phyloP scores from a whole-genome alignment of 1,140 invertebrate genomes.

The Grapholita molesta region DNA sequence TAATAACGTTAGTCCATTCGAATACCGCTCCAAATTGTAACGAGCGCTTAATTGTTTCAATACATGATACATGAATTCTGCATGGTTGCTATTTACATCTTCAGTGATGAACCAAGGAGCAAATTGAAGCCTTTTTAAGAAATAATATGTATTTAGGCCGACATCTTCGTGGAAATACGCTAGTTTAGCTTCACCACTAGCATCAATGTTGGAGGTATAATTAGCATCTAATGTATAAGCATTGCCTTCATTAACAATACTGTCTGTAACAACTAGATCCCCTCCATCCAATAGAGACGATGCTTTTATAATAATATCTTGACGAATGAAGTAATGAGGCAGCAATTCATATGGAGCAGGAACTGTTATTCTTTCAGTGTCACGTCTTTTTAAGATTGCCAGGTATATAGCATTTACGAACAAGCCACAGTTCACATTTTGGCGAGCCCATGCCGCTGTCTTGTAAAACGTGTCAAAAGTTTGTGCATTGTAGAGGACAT shows the following conservation, averaged over 20 bases:
- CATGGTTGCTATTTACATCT: slow-evolving; percentile 31
- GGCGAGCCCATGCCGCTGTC: slow-evolving; percentile 76
- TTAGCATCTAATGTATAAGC: slow-evolving; percentile 56
- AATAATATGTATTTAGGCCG: slow-evolving; percentile 64
- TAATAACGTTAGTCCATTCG: slow-evolving; percentile 53
- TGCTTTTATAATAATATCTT: slow-evolving; percentile 57
- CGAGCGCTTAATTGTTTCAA: slow-evolving; percentile 59
- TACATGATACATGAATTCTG: slow-evolving; percentile 50
- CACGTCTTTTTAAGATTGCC: slow-evolving; percentile 70
- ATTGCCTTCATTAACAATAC: slow-evolving; percentile 54
- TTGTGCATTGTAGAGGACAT: slow-evolving; percentile 72
- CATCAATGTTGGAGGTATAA: slow-evolving; percentile 51
- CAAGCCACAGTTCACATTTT: slow-evolving; percentile 76
- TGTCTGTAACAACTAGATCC: slow-evolving; percentile 27
- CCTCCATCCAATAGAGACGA: slow-evolving; percentile 42
- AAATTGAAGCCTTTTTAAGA: slow-evolving; percentile 47
- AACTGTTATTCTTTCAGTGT: slow-evolving; percentile 72
- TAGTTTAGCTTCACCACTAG: slow-evolving; percentile 52
- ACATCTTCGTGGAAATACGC: slow-evolving; percentile 67
- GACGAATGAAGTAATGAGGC: slow-evolving; percentile 76
- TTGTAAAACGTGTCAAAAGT: slow-evolving; percentile 79
- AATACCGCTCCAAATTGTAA: slow-evolving; percentile 67
- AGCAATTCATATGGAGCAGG: slow-evolving; percentile 78
- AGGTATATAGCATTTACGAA: slow-evolving; percentile 75
- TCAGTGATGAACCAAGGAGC: slow-evolving; percentile 37